Conservation (phyloP, 2,113 vertebrate genomes). For the Crotalus viridis region DNA sequence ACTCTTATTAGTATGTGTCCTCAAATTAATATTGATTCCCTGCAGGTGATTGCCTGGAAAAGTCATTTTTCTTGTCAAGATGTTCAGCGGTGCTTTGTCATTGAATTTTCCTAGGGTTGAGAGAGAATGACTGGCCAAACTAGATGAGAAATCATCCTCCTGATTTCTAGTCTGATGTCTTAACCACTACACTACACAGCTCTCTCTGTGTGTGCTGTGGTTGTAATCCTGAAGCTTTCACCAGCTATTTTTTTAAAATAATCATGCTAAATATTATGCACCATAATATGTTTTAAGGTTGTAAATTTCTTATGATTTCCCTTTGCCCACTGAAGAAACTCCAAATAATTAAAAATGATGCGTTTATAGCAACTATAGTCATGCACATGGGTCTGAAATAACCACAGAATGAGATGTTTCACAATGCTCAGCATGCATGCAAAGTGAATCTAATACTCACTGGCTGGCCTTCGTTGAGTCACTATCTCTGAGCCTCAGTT, state of each 20-base stretch:
- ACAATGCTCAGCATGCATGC: constrained; percentile 21
- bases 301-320: background rate
- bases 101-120: background rate
- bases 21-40: background rate
- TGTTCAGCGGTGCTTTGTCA: background rate
- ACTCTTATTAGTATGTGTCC: background rate
- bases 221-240: background rate
- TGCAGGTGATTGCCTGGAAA: background rate
- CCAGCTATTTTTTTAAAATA: background rate
- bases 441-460: constrained; percentile 31
- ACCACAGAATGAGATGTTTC: background rate
- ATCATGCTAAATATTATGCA: constrained; percentile 3
- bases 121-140: background rate
- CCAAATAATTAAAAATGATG: background rate
- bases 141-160: background rate
- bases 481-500: constrained; percentile 24
- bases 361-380: background rate
- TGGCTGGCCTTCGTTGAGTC: constrained; percentile 13
- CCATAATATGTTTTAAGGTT: background rate
- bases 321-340: background rate
- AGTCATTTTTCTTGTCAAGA: background rate
- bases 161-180: background rate
- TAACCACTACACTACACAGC: background rate
- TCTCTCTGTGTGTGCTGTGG: too few species aligned
- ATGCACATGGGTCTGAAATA: background rate